Conservation (phyloP, 2,113 vertebrate species). For the Muntiacus reevesi region DNA sequence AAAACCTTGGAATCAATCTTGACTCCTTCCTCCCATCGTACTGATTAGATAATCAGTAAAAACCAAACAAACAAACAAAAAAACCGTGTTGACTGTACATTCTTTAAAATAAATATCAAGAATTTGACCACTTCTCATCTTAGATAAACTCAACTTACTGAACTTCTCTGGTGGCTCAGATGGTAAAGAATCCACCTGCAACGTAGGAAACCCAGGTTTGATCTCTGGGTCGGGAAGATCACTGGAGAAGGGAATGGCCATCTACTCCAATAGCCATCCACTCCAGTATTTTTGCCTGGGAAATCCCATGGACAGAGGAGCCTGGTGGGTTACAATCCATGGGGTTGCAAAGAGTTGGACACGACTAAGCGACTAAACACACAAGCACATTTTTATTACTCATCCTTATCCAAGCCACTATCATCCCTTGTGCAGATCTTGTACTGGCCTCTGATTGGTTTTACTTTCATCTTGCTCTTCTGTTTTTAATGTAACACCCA, state of each 20-base stretch:
- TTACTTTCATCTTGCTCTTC: not conserved
- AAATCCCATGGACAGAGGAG: not conserved
- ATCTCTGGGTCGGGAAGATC: not conserved
- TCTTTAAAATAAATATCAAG: constrained; percentile 18
- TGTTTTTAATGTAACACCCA: not conserved
- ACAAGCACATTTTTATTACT: not conserved
- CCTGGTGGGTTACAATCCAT: not conserved
- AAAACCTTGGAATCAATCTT: not conserved
- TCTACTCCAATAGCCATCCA: not conserved
- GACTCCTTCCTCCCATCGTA: not conserved
- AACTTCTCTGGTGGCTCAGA: not conserved
- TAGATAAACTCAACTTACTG: not conserved
- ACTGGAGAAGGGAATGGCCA: not conserved
- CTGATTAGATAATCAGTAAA: not conserved
- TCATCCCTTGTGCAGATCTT: not conserved
- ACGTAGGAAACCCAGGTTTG: not conserved
- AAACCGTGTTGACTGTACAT: not conserved
- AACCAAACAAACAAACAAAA: not conserved
- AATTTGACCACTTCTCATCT: not conserved
- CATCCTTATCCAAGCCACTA: not conserved
- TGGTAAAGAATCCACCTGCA: not conserved
- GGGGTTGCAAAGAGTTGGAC: not conserved
- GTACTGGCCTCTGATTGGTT: not conserved
- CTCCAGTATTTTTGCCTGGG: not conserved
- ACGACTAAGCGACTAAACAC: not conserved